Evolutionary conservation across 1,140 invertebrate species (phyloP).

Genomic region (Ylistrum balloti): DNA sequence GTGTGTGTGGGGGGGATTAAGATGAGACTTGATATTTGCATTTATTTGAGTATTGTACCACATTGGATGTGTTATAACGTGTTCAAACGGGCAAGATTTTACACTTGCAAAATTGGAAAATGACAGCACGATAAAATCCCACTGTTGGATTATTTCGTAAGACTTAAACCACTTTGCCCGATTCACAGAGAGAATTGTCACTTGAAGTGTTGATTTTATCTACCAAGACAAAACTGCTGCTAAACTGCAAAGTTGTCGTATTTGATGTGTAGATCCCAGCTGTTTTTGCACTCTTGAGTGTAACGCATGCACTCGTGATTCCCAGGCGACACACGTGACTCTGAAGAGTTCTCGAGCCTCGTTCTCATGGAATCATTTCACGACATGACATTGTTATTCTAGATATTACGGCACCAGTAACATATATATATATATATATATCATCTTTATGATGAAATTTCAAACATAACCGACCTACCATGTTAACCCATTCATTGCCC

Average conservation of each 20-base stretch:
- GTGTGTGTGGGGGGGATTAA: no score
- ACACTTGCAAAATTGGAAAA: neutral
- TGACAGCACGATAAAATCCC: neutral
- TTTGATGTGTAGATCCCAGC: neutral
- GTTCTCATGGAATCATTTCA: neutral
- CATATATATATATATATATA: neutral
- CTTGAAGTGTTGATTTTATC: neutral
- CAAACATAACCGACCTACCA: neutral
- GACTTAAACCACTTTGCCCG: neutral
- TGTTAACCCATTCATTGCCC: neutral
- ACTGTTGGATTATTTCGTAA: neutral
- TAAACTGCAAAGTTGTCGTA: neutral
- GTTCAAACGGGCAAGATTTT: neutral
- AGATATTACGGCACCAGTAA: neutral
- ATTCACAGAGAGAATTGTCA: neutral
- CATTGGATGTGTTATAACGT: neutral
- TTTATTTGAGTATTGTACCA: no score
- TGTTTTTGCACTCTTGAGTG: neutral
- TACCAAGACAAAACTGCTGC: neutral
- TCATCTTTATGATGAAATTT: neutral
- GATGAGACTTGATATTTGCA: no score
- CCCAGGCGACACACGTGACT: neutral
- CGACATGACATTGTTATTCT: neutral
- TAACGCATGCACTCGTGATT: neutral
- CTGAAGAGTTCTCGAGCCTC: neutral